phyloP scores from a whole-genome alignment of 2,797 vertebrate species.

The Onychomys leucogaster region DNA sequence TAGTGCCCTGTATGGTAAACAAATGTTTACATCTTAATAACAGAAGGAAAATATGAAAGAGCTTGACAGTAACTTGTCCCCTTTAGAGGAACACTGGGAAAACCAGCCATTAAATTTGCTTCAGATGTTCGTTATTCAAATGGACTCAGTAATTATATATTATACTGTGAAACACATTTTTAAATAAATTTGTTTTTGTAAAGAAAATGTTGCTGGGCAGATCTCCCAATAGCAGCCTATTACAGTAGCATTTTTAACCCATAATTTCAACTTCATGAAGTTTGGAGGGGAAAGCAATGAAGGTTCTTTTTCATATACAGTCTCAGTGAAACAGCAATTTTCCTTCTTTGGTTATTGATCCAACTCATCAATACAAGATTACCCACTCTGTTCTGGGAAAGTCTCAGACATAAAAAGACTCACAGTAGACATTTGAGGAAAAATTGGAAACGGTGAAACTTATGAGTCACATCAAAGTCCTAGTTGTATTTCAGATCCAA shows the following conservation, averaged over 20 bases:
- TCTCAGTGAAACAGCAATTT: constrained; percentile 25
- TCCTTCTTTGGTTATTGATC: constrained; percentile 67
- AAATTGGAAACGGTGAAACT: not conserved
- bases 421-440: not conserved
- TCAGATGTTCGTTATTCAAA: not conserved
- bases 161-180: not conserved
- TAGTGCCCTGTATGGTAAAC: rapidly evolving
- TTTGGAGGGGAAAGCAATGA: constrained; percentile 33
- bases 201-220: not conserved
- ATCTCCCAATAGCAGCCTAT: not conserved
- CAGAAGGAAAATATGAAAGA: not conserved
- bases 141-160: not conserved
- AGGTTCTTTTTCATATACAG: not conserved
- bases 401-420: not conserved
- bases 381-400: constrained; percentile 39
- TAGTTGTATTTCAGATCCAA: not conserved
- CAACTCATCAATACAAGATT: constrained; percentile 44
- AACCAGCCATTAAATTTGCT: not conserved
- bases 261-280: constrained; percentile 55
- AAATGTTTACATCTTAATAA: not conserved
- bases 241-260: not conserved
- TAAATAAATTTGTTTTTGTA: not conserved
- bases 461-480: not conserved
- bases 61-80: not conserved
- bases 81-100: not conserved